Percentiles rank a stretch among this genome's conserved stretches.
Evolutionary conservation across 2,113 vertebrate genomes (phyloP).

Genomic region (Seriola dumerili): DNA sequence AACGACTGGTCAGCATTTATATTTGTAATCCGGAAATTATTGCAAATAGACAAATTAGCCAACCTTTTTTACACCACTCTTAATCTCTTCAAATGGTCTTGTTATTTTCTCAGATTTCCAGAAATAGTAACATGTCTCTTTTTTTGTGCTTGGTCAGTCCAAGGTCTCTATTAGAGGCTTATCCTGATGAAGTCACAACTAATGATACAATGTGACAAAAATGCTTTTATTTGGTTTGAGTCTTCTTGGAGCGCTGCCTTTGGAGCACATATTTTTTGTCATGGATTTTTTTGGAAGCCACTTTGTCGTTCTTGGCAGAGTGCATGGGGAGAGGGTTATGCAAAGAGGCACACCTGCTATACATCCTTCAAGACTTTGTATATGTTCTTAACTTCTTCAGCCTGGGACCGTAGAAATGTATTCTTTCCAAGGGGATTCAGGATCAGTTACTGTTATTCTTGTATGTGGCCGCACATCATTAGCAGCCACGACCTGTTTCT

Average conservation of each 20-base stretch:
- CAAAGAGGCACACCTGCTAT: slow-evolving; percentile 40
- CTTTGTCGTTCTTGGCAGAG: slow-evolving; percentile 48
- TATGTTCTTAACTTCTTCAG: slow-evolving; percentile 37
- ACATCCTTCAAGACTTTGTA: slow-evolving; percentile 29
- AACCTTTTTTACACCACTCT: neutral
- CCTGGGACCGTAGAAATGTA: neutral
- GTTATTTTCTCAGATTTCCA: neutral
- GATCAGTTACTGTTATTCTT: slow-evolving; percentile 43
- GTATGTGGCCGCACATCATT: neutral
- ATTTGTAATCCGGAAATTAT: neutral
- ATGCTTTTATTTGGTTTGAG: neutral
- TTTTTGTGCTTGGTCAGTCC: neutral
- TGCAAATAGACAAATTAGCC: neutral
- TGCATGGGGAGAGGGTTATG: neutral
- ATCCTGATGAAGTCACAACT: neutral
- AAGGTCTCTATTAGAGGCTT: neutral
- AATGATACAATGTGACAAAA: neutral
- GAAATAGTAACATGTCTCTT: too few species aligned
- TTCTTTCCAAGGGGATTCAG: neutral
- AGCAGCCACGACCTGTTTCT: slow-evolving; percentile 12
- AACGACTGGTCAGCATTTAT: neutral
- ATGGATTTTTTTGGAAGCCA: slow-evolving; percentile 16
- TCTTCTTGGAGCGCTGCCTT: neutral
- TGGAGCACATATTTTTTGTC: slow-evolving; percentile 13
- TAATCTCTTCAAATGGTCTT: neutral